phyloP scores from a whole-genome alignment of 64 coral and sea anemone genomes.

The Porites australiensis region DNA sequence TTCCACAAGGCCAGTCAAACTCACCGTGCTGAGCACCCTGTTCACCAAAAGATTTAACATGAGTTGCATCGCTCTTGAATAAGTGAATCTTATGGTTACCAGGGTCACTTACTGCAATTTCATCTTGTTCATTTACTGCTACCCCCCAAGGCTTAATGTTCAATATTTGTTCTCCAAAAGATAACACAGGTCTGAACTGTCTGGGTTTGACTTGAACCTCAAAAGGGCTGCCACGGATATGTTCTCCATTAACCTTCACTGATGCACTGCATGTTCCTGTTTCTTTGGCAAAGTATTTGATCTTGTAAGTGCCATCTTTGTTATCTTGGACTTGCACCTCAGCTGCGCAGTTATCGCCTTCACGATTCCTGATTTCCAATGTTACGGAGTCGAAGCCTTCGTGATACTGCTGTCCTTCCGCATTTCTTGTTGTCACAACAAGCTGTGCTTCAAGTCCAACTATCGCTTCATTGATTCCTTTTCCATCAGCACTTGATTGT shows the following conservation, averaged over 20 bases:
- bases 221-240: too few relatives aligned
- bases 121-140: constrained; percentile 17
- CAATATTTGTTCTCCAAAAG: constrained; percentile 2
- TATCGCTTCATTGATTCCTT: neutral
- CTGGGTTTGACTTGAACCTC: too few relatives aligned
- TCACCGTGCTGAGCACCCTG: neutral
- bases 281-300: too few relatives aligned
- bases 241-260: too few relatives aligned
- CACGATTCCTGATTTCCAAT: neutral
- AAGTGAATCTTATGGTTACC: neutral
- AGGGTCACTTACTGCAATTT: constrained; percentile 18
- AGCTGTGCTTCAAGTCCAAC: constrained; percentile 16
- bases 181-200: too few relatives aligned
- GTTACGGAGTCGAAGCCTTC: neutral
- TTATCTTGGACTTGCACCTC: too few relatives aligned
- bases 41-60: neutral
- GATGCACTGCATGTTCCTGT: too few relatives aligned
- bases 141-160: neutral
- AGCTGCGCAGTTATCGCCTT: too few relatives aligned
- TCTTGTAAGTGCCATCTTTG: too few relatives aligned
- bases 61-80: neutral
- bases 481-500: neutral
- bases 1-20: neutral
- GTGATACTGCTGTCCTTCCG: neutral
- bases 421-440: neutral